Evolutionary conservation across 2,797 vertebrate species (phyloP).

Genomic region (Ptychadena robeensis): DNA sequence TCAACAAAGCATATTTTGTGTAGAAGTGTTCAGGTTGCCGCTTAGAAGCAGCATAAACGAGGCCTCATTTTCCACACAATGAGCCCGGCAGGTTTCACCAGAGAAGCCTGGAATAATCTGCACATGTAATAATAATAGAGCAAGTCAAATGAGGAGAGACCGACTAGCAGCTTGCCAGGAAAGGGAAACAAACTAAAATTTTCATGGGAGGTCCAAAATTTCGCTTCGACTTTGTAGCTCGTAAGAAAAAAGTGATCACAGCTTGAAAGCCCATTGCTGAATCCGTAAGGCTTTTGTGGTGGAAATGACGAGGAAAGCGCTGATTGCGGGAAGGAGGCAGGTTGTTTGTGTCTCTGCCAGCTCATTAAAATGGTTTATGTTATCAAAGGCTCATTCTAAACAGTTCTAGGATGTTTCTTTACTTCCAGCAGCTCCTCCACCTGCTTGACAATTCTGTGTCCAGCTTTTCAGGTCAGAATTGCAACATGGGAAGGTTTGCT

Average conservation of each 20-base stretch:
- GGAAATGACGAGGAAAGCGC: constrained; percentile 14
- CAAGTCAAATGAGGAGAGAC: background rate
- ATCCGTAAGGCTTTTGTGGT: constrained; percentile 27
- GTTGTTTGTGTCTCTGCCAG: constrained; percentile 22
- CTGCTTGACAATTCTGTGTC: constrained; percentile 2
- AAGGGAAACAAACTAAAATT: constrained; percentile 5
- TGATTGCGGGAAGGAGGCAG: constrained; percentile 21
- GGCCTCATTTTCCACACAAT: constrained; percentile 21
- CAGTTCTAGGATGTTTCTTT: constrained; percentile 15
- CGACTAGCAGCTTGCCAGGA: background rate
- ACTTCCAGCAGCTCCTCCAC: constrained; percentile 42
- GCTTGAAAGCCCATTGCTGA: constrained; percentile 29
- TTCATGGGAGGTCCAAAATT: background rate
- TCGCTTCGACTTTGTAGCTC: constrained; percentile 3
- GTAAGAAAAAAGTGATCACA: background rate
- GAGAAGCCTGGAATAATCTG: constrained; percentile 3
- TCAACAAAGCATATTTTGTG: background rate
- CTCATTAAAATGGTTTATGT: constrained; percentile 26
- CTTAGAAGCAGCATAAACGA: constrained; percentile 12
- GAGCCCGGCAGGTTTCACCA: constrained; percentile 12
- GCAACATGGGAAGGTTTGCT: background rate
- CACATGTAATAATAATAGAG: constrained; percentile 12
- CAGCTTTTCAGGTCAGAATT: background rate
- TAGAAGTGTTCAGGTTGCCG: background rate
- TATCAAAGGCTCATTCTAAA: constrained; percentile 45